Conservation (phyloP, 2,888 invertebrate genomes). For the Caenorhabditis sp. region DNA sequence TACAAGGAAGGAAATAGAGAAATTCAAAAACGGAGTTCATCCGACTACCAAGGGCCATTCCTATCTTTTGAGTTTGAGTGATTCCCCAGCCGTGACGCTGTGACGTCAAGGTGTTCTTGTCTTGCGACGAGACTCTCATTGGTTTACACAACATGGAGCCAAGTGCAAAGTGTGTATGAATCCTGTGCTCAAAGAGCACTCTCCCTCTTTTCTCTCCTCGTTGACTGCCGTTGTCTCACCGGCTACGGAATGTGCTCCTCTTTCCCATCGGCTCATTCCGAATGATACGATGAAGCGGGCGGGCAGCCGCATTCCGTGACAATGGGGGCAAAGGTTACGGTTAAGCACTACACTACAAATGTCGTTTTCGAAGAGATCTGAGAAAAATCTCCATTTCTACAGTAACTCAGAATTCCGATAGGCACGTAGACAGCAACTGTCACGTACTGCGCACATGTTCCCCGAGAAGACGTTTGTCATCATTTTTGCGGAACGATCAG, state of each 20-base stretch:
- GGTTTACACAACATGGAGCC: constrained; percentile 16
- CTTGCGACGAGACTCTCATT: not conserved
- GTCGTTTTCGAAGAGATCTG: not conserved
- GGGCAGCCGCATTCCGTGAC: not conserved
- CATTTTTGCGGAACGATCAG: not conserved
- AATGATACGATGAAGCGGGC: not conserved
- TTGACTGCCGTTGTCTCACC: not conserved
- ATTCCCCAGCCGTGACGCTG: not conserved
- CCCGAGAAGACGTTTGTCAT: not conserved
- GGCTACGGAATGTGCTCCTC: not conserved
- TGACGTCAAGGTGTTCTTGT: constrained; percentile 9
- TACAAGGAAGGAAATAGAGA: not conserved
- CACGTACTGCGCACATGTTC: constrained; percentile 27
- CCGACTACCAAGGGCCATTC: not conserved
- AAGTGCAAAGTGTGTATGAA: constrained; percentile 17
- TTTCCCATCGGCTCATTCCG: not conserved
- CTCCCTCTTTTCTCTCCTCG: not conserved
- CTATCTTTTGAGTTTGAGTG: constrained; percentile 21
- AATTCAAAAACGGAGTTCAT: not conserved
- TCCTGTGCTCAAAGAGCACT: constrained; percentile 6
- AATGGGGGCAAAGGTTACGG: not conserved
- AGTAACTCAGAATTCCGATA: not conserved
- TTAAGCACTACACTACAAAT: constrained; percentile 1
- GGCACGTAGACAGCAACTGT: constrained; percentile 27
- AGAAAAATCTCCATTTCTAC: not conserved